Conservation (phyloP, 23 tunicate genomes). For the Corella eumyota region DNA sequence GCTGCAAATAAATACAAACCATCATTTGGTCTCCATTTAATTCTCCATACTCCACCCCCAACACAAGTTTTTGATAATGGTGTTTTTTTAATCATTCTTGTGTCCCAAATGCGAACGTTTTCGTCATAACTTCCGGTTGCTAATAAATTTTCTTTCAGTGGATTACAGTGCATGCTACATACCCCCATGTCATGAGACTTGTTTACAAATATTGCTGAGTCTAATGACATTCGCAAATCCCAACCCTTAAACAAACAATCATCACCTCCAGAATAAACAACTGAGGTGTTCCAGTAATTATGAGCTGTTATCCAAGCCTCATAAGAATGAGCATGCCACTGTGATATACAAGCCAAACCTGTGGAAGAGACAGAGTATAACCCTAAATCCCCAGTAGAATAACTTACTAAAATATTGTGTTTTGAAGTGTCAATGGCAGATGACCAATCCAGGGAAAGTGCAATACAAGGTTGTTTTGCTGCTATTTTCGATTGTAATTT, state of each 20-base stretch:
- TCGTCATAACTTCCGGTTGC: constrained; percentile 94
- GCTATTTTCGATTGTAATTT: not conserved
- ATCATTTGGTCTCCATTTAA: constrained; percentile 48
- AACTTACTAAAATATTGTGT: constrained; percentile 23
- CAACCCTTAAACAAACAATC: constrained; percentile 72
- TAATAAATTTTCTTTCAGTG: constrained; percentile 9
- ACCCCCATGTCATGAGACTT: constrained; percentile 80
- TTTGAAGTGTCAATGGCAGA: not conserved
- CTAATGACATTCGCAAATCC: constrained; percentile 27
- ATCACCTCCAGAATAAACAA: constrained; percentile 78
- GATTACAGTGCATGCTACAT: constrained; percentile 72
- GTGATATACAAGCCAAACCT: not conserved
- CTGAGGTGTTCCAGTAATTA: constrained; percentile 14
- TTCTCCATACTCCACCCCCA: constrained; percentile 93
- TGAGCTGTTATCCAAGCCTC: constrained; percentile 73
- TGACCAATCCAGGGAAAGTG: constrained; percentile 68
- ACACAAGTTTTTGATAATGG: constrained; percentile 33
- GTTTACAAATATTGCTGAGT: constrained; percentile 20
- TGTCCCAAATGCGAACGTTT: constrained; percentile 67
- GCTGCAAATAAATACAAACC: constrained; percentile 33
- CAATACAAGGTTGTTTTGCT: constrained; percentile 15
- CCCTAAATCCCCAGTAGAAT: constrained; percentile 42
- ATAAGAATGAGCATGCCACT: constrained; percentile 51
- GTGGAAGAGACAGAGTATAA: constrained; percentile 2
- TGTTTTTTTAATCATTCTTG: constrained; percentile 31